Percentiles rank a stretch among this genome's conserved stretches.
phyloP scores from a whole-genome alignment of 2,797 vertebrate species.

The Eremophila alpestris region DNA sequence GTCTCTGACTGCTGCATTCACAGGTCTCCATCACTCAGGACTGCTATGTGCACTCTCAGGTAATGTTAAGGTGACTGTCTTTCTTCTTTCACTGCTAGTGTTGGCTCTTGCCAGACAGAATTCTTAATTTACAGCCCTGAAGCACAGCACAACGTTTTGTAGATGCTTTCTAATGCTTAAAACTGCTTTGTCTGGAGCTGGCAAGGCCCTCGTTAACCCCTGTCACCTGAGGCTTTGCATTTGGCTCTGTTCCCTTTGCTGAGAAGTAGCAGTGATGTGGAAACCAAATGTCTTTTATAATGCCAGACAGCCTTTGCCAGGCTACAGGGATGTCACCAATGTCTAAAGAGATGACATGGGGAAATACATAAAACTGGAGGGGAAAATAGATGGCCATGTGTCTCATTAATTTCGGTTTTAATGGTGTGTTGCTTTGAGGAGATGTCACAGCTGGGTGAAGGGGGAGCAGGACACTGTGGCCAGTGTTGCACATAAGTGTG shows the following conservation, averaged over 20 bases:
- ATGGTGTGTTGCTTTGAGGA: constrained; percentile 32
- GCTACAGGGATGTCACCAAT: constrained; percentile 15
- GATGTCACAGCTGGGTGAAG: not conserved
- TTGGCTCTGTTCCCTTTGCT: constrained; percentile 58
- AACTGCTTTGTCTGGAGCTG: constrained; percentile 51
- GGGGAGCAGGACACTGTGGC: not conserved
- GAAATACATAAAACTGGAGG: constrained; percentile 42
- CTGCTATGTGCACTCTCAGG: not conserved
- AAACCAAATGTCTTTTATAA: constrained; percentile 56
- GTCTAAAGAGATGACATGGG: constrained; percentile 44
- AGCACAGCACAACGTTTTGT: not conserved
- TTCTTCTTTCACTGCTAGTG: not conserved
- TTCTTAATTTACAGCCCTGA: constrained; percentile 14
- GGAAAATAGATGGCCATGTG: not conserved
- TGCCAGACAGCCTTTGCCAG: constrained; percentile 48
- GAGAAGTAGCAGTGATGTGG: constrained; percentile 55
- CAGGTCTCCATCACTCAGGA: not conserved
- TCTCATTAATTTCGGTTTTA: constrained; percentile 41
- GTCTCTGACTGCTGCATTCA: not conserved
- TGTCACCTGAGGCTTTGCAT: constrained; percentile 25
- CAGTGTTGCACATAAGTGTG: not conserved
- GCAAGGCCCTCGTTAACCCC: constrained; percentile 47
- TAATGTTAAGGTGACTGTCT: not conserved
- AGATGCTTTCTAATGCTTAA: constrained; percentile 33
- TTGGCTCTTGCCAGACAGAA: constrained; percentile 3